phyloP scores from a whole-genome alignment of 1,140 invertebrate genomes.

The Hestina assimilis region DNA sequence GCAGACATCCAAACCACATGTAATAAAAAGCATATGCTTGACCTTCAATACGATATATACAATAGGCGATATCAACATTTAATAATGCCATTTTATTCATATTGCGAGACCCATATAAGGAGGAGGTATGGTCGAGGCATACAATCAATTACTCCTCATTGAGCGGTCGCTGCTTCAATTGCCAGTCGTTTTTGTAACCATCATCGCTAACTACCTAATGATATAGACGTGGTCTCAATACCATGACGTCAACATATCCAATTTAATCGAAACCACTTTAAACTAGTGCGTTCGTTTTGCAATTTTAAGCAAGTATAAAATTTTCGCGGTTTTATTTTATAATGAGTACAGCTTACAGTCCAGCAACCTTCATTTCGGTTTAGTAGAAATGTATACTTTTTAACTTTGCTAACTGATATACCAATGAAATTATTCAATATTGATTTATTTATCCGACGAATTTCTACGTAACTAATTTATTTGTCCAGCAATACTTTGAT shows the following conservation, averaged over 20 bases:
- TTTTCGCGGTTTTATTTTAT: no score
- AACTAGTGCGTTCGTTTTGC: neutral
- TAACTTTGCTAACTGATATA: no score
- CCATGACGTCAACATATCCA: slow-evolving; percentile 18
- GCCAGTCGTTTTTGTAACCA: slow-evolving; percentile 56
- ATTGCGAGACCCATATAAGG: slow-evolving; percentile 29
- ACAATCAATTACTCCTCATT: slow-evolving; percentile 69
- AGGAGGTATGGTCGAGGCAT: slow-evolving; percentile 38
- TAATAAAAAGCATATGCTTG: no score
- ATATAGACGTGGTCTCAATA: slow-evolving; percentile 27
- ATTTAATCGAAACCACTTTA: neutral
- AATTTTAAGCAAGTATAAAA: neutral
- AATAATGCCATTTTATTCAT: slow-evolving; percentile 25
- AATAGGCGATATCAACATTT: slow-evolving; percentile 28
- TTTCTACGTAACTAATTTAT: no score
- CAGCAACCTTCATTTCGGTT: no score
- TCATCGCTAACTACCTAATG: slow-evolving; percentile 42
- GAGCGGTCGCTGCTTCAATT: slow-evolving; percentile 65
- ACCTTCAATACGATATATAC: slow-evolving; percentile 18
- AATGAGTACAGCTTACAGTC: no score
- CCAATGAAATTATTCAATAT: no score
- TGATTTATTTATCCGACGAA: no score
- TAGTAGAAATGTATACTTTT: no score
- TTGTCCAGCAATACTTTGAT: no score
- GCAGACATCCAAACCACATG: no score